Conservation (phyloP, 1,140 invertebrate species). For the Papilio machaon region DNA sequence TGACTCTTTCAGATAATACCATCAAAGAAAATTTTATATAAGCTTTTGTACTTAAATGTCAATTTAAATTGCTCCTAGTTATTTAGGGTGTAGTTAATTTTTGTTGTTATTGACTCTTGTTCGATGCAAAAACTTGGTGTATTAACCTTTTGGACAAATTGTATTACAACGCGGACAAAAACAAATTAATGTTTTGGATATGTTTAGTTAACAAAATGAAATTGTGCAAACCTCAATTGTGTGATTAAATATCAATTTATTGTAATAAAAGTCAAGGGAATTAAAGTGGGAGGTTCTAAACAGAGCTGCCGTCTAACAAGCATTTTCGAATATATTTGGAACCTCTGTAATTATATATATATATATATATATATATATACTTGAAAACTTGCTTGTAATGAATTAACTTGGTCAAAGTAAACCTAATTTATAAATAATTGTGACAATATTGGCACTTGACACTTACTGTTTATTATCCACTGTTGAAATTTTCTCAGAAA, state of each 20-base stretch:
- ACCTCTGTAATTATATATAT: neutral
- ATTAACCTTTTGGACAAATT: constrained; percentile 40
- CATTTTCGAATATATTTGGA: neutral
- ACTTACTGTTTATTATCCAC: too few species aligned
- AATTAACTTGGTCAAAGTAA: neutral
- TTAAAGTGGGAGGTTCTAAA: neutral
- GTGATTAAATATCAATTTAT: constrained; percentile 38
- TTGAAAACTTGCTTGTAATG: neutral
- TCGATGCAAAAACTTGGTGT: constrained; percentile 34
- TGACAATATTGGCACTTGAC: neutral
- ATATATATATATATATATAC: neutral
- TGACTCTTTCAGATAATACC: neutral
- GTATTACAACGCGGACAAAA: constrained; percentile 39
- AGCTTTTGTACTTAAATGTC: constrained; percentile 50
- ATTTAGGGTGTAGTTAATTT: constrained; percentile 39
- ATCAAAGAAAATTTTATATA: constrained; percentile 29
- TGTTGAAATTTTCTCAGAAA: too few species aligned
- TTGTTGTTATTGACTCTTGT: constrained; percentile 38
- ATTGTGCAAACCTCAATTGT: constrained; percentile 34
- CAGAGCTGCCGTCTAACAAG: neutral
- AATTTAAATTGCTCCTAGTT: constrained; percentile 52
- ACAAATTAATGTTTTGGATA: constrained; percentile 37
- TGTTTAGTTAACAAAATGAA: constrained; percentile 34
- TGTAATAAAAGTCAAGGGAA: constrained; percentile 32
- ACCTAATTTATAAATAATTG: neutral